These are phyloP conservation scores for Phoeniculus purpureus DNA, from an alignment of 2,797 vertebrate species.

Conservation along the genomic window DNA sequence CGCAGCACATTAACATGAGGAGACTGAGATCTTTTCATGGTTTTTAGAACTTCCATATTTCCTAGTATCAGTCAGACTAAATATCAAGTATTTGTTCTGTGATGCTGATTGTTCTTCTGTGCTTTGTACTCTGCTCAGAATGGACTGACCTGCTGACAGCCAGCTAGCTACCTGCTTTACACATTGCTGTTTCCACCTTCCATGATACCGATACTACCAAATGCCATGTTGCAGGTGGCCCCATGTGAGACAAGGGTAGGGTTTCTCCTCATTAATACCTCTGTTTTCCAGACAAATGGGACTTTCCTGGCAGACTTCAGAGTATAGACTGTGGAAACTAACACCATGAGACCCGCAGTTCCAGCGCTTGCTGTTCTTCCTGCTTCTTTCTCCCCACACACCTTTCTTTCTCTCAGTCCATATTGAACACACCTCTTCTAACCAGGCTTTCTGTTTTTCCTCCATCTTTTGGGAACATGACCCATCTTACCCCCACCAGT, in stretches of 20 bases:
- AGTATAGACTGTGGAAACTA: not conserved
- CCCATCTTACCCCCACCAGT: not conserved
- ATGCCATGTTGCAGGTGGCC: not conserved
- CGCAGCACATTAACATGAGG: not conserved
- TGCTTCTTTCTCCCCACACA: not conserved
- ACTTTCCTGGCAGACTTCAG: not conserved
- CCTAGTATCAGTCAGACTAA: not conserved
- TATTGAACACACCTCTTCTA: not conserved
- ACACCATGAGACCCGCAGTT: not conserved
- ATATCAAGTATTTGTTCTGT: not conserved
- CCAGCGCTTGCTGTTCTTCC: not conserved
- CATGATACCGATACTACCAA: not conserved
- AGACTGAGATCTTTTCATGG: not conserved
- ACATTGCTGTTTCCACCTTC: not conserved
- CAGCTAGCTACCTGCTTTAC: not conserved
- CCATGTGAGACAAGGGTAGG: not conserved
- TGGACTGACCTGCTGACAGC: not conserved
- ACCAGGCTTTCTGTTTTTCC: not conserved
- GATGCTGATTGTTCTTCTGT: not conserved
- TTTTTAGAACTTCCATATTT: slow-evolving; percentile 14
- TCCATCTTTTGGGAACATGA: not conserved
- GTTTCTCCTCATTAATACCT: not conserved
- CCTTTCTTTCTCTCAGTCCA: not conserved
- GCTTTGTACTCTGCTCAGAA: not conserved
- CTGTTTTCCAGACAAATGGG: not conserved